Evolutionary conservation across 2,888 invertebrate species (phyloP), one percentile per base, ranked within the genome.

Genomic region (Dascillus cervinus): DNA sequence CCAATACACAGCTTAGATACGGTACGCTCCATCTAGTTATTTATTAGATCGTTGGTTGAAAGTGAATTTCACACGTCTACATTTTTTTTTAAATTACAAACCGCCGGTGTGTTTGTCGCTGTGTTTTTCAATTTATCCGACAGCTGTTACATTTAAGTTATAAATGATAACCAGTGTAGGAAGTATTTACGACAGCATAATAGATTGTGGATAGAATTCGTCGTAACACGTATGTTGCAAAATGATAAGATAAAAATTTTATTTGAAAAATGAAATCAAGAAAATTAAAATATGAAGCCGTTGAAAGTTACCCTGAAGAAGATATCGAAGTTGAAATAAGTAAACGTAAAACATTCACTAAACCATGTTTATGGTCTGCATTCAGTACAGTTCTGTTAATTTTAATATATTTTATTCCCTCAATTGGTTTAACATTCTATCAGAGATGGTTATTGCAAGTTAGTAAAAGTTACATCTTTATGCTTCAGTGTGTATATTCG

Each of bases 401-500:
- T 41, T 60, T 83, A 2, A 67, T 88, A 25, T 97, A 96, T 66
- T 91, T 94, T 60, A 73, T 81, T 6, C 75, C 96, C 32, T 97
- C 96, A 8, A 92, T 98, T 52, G 85, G 91, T 24, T 75, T 98
- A 29, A 97, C 95, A 5, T 98, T 97, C 66, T 98, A 96, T 65
- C 96, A 97, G 63, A 80, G 92, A 73, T 85, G 87, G 80, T 76
- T 96, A 31, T 75, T 90, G 43, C 81, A 83, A 73, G 89, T 88
- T 66, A 48, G 38, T 43, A 28, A 19, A 26, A 20, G 26, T 54
- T 55, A 34, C 58, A 58, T 35, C 54, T 56, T 55, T 40, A 22
- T 29, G 19, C 13, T 17, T 22, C 21, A n/a, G 3, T 15, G 13
- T 11, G 2, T 14, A 5, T 6, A 34, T 14, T n/a, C n/a, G 2